A percentile compares a stretch with the other conserved stretches of the same genome.
These are phyloP conservation scores for Stichopus chloronotus DNA, from an alignment of 35 echinoderm and acorn worm genomes.

Conservation along the genomic window DNA sequence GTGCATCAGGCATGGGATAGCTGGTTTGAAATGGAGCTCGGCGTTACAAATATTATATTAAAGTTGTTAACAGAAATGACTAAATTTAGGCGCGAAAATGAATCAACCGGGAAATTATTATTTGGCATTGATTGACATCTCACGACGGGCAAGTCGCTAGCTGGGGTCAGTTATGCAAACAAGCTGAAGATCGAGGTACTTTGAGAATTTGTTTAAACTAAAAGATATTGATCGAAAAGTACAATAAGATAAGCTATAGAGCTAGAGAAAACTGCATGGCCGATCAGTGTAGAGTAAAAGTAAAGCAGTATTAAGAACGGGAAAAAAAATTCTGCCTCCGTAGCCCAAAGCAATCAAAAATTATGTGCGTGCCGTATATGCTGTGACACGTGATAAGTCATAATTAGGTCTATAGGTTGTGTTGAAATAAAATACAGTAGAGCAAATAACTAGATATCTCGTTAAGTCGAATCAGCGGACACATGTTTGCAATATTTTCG, in stretches of 20 bases:
- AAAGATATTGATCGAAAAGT: not conserved
- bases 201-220: not conserved
- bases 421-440: not conserved
- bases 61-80: constrained; percentile 11
- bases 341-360: constrained; percentile 7
- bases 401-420: not conserved
- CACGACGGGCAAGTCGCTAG: not conserved
- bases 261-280: no score
- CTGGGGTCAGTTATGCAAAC: not conserved
- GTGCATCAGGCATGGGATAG: no score
- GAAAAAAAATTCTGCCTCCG: not conserved
- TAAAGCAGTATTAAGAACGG: not conserved
- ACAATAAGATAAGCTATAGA: not conserved
- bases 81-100: constrained; percentile 19
- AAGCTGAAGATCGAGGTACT: not conserved
- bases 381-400: not conserved
- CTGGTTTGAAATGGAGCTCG: no score
- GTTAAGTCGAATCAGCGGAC: no score
- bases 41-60: not conserved
- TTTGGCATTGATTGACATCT: constrained; percentile 3
- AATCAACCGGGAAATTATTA: constrained; percentile 9
- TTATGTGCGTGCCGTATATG: not conserved
- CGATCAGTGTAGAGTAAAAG: not conserved
- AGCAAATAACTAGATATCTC: not conserved
- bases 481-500: constrained; percentile 8